A percentile compares a stretch with the other conserved stretches of the same genome.
These are phyloP conservation scores for Microchirus variegatus DNA, from an alignment of 2,797 vertebrate genomes.

Conservation along the genomic window DNA sequence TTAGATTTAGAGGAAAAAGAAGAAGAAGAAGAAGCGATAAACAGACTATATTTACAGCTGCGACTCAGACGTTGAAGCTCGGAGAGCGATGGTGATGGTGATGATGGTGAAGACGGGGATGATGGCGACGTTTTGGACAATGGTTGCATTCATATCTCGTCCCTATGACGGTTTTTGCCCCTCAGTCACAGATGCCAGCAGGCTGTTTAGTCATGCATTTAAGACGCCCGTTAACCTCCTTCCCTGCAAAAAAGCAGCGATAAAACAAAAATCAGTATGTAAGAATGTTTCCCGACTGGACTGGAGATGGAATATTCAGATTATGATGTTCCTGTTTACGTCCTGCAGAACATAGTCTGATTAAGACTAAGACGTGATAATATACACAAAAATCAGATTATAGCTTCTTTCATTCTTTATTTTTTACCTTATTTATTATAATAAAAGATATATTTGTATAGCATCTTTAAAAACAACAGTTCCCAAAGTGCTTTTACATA, in stretches of 20 bases:
- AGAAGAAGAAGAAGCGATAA: not conserved
- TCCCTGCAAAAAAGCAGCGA: constrained; percentile 1
- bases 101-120: constrained; percentile 65
- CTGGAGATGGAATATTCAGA: too few relatives aligned
- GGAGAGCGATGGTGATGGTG: constrained; percentile 55
- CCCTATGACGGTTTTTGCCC: constrained; percentile 62
- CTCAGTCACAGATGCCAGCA: constrained; percentile 62
- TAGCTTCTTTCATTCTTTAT: too few relatives aligned
- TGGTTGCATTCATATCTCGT: constrained; percentile 64
- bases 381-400: too few relatives aligned
- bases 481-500: too few relatives aligned
- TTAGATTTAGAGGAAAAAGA: not conserved
- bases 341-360: too few relatives aligned
- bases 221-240: constrained; percentile 38
- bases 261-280: constrained; percentile 17
- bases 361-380: too few relatives aligned
- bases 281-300: constrained; percentile 16
- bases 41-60: constrained; percentile 14
- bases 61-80: constrained; percentile 52
- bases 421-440: too few relatives aligned
- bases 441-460: too few relatives aligned
- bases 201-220: constrained; percentile 66
- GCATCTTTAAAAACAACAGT: too few relatives aligned
- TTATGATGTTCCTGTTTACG: too few relatives aligned
- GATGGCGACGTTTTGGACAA: constrained; percentile 69